Evolutionary conservation across 2,797 vertebrate genomes (phyloP), one percentile per base, ranked within the genome.

Genomic region (Austrolebias charrua): DNA sequence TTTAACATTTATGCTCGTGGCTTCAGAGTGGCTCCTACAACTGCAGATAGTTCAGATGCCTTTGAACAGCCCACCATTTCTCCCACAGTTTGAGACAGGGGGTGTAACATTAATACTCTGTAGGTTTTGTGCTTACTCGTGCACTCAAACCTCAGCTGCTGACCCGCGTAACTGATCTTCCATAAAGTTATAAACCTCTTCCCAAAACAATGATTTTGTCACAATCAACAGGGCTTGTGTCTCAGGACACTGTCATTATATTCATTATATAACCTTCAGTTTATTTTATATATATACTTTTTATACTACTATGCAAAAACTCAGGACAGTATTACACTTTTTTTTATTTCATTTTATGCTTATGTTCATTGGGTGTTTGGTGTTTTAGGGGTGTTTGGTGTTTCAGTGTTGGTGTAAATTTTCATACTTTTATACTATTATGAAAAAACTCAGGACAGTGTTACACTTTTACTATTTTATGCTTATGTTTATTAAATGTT

Each of bases 31-130:
- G 18, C 60, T 18, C 9, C n/a, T 68, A 58, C 61, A 73, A 62
- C 60, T 76, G 52, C 50, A 69, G 16, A 72, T 63, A 31, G 43
- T 72, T 74, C 3, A 56, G 47, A 74, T 74, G 53, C 63, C 65
- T 66, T 66, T 65, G 24, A 62, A 60, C 62, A 71, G 51, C 43
- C 38, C n/a, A 60, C 31, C 50, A 58, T 38, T 78, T 57, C 67
- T 20, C n/a, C 38, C 53, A 46, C 46, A 57, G 58, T 63, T 69
- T 50, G 45, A 65, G 61, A 71, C 35, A 40, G 55, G 28, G 46
- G 55, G 20, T 60, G 55, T 76, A 69, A 69, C 66, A 69, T 58
- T 79, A 68, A 57, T 53, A 1, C 19, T 60, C 42, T 43, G 14
- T 33, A 71, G 28, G 44, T 66, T 51, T 54, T 69, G 60, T 52